Conservation (phyloP, 2,797 vertebrate genomes). For the Brachyalestes nurse region DNA sequence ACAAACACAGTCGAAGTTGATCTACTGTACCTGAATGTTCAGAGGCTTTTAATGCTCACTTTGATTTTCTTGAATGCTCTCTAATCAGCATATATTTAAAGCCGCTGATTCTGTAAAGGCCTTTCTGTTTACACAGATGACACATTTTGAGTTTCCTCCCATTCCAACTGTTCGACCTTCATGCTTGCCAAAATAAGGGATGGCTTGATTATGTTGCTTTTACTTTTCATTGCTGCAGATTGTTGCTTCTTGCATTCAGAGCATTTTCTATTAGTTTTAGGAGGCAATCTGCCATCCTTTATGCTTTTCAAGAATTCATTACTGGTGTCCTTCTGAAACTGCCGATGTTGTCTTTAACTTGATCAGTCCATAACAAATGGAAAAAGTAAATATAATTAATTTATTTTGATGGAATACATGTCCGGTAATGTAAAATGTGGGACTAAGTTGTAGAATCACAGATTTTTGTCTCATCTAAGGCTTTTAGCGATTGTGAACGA, state of each 20-base stretch:
- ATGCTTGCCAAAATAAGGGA: background rate
- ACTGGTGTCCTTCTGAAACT: background rate
- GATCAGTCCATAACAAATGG: background rate
- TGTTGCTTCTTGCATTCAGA: background rate
- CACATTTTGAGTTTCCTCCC: background rate
- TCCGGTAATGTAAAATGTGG: slow-evolving; percentile 26
- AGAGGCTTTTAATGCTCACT: background rate
- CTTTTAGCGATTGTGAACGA: slow-evolving; percentile 18
- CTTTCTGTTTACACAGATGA: background rate
- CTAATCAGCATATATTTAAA: background rate
- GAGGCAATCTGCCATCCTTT: background rate
- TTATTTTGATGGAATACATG: background rate
- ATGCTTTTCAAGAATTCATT: background rate
- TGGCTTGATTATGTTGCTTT: background rate
- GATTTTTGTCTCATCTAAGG: slow-evolving; percentile 36
- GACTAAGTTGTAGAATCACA: slow-evolving; percentile 19
- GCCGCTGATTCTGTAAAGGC: background rate
- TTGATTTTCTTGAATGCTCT: background rate
- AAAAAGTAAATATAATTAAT: background rate
- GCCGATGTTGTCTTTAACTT: background rate
- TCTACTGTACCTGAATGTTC: background rate
- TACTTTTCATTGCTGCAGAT: background rate
- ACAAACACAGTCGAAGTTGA: background rate
- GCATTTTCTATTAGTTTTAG: background rate
- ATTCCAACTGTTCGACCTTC: background rate